Base-by-base conservation (phyloP, 2,888 invertebrate genomes). In the Drosophila neutralis region DNA sequence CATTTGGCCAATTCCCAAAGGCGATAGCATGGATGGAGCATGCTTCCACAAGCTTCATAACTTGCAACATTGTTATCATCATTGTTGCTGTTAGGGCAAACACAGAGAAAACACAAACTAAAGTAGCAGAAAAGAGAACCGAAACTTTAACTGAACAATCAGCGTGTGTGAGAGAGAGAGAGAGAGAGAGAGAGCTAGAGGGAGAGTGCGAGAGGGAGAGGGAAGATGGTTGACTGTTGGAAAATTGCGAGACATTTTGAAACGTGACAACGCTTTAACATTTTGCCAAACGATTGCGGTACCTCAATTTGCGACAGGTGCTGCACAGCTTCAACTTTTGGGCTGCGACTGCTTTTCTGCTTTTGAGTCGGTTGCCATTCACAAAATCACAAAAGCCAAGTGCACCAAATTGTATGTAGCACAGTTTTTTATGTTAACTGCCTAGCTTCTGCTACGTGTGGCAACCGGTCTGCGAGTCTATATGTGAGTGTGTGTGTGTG, bases 231-330 rank as follows among this genome's bases (percentile, higher is more conserved):
- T 52, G 63, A 45, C 18, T 67, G 51, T 58, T 60, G 52, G 53
- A 18, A 80, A 69, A 73, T 77, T 70, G 82, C 63, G 52, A 81
- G 77, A 86, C 67, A 75, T 83, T 77, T 78, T 58, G 75, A 69
- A 72, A 83, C 87, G 87, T 83, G 82, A 87, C 82, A 83, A 64
- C 73, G 77, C 65, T 74, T 66, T 63, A 38, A 65, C 72, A 66
- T 67, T 62, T 75, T 62, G 67, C 67, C 58, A 78, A 65, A 38
- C 51, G 66, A 61, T 70, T 71, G 80, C 35, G 64, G 64, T 40
- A 58, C 65, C 73, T 24, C 82, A 81, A 83, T 73, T 81, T 74
- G 82, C 66, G 68, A 69, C 86, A 84, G 84, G 81, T 84, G 80
- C 74, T 65, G 69, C 76, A 69, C 66, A 64, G 51, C 54, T 67